These are phyloP conservation scores for Numenius phaeopus DNA, from an alignment of 2,797 vertebrate species.

Conservation along the genomic window DNA sequence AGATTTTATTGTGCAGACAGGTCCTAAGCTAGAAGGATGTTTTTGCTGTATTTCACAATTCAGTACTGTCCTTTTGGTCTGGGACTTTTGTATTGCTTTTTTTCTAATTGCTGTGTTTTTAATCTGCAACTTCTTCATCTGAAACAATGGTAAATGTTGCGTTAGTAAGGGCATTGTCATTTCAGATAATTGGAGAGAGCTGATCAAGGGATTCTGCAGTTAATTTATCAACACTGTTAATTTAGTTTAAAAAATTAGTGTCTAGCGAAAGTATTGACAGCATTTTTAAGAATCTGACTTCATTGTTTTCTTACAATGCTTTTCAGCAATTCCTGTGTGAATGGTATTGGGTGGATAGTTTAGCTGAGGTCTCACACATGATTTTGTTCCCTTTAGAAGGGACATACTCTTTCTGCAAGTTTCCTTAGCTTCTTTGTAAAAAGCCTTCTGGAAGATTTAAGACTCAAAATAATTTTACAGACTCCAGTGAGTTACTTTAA, in stretches of 20 bases:
- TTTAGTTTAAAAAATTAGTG: background rate
- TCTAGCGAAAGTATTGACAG: background rate
- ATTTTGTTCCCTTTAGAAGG: background rate
- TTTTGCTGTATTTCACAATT: background rate
- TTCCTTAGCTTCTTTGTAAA: background rate
- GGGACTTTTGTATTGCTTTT: background rate
- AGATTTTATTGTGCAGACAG: background rate
- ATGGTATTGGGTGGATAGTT: background rate
- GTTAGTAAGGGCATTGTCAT: background rate
- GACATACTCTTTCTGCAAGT: background rate
- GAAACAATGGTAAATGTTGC: background rate
- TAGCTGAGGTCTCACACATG: rapidly evolving
- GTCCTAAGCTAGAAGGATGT: background rate
- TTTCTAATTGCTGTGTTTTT: background rate
- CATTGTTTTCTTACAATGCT: background rate
- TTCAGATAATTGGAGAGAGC: background rate
- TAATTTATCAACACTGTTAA: background rate
- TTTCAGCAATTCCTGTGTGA: background rate
- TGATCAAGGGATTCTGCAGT: background rate
- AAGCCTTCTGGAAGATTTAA: background rate
- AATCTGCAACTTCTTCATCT: background rate
- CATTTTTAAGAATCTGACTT: background rate
- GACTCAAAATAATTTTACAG: background rate
- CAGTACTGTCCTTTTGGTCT: background rate
- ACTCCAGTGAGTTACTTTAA: background rate